Conservation (phyloP, 2,888 invertebrate genomes). For the Clivina fossor region DNA sequence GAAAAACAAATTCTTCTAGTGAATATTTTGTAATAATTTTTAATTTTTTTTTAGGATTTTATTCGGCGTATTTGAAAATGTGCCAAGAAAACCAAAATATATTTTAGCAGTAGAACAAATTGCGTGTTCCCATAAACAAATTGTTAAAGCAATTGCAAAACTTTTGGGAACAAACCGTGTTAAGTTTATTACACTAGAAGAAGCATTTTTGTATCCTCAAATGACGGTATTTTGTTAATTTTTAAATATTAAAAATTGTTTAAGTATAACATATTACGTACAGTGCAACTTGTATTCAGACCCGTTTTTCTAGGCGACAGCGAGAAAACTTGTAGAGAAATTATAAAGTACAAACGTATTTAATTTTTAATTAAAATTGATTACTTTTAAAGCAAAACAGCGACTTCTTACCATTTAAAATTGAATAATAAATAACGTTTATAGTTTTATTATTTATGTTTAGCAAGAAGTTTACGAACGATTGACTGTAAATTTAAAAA, state of each 20-base stretch:
- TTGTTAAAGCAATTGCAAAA: constrained; percentile 61
- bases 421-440: background rate
- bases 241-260: no score
- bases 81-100: constrained; percentile 60
- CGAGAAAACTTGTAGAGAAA: no score
- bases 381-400: no score
- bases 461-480: constrained; percentile 62
- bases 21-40: constrained; percentile 10
- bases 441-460: constrained; percentile 37
- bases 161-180: constrained; percentile 59
- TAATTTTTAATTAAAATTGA: no score
- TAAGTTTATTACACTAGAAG: constrained; percentile 58
- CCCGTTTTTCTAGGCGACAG: no score
- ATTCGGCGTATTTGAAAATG: constrained; percentile 51
- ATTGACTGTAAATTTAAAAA: constrained; percentile 59
- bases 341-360: no score
- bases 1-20: no score
- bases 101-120: constrained; percentile 66
- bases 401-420: background rate
- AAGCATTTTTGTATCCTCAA: constrained; percentile 60
- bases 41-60: constrained; percentile 42
- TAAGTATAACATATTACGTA: no score
- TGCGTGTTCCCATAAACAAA: constrained; percentile 56
- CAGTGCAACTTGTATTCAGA: no score
- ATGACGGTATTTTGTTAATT: no score